Conservation (phyloP, 2,888 invertebrate genomes). For the Meiosimyza platycephala region DNA sequence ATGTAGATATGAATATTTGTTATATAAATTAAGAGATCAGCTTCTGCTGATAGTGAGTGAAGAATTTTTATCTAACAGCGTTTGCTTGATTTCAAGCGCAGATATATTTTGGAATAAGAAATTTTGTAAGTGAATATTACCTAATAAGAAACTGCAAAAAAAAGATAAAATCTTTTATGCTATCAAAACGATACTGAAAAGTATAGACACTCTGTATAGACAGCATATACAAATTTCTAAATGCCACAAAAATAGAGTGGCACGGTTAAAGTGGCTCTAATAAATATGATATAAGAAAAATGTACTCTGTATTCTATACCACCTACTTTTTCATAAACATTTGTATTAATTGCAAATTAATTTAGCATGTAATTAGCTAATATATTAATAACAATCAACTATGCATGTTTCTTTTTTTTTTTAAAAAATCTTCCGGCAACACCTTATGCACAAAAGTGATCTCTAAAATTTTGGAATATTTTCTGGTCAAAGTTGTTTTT, state of each 20-base stretch:
- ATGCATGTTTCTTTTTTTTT: background rate
- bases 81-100: background rate
- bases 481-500: background rate
- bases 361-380: slow-evolving; percentile 61
- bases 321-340: slow-evolving; percentile 6
- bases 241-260: too few species aligned
- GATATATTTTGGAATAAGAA: background rate
- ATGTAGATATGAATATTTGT: background rate
- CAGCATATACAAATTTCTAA: too few species aligned
- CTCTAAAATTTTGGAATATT: slow-evolving; percentile 5
- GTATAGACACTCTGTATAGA: too few species aligned
- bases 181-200: too few species aligned
- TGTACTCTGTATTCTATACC: background rate
- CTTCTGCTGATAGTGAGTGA: too few species aligned
- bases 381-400: slow-evolving; percentile 31
- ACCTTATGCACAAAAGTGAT: slow-evolving; percentile 28
- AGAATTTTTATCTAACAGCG: too few species aligned
- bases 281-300: too few species aligned
- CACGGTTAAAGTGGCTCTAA: too few species aligned
- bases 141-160: too few species aligned
- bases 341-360: slow-evolving; percentile 57
- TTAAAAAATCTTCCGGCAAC: slow-evolving; percentile 39
- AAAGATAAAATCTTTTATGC: too few species aligned
- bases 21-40: too few species aligned
- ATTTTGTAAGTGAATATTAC: too few species aligned